Conservation (phyloP, 2,888 invertebrate species). For the Drosophila koepferae region DNA sequence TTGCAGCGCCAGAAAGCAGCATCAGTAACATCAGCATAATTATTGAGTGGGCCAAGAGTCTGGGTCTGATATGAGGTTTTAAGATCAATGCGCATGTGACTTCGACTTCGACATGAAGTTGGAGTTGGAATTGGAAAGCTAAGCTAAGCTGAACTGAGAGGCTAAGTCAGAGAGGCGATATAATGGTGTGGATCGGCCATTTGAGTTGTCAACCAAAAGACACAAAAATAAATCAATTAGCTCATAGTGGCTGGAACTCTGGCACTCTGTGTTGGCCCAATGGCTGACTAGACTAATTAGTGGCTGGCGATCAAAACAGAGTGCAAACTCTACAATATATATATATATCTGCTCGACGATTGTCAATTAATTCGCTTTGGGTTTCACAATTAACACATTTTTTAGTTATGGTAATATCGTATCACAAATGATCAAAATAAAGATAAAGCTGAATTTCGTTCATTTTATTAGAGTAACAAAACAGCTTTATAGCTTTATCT, state of each 20-base stretch:
- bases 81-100: constrained; percentile 56
- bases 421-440: constrained; percentile 46
- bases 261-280: constrained; percentile 55
- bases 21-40: constrained; percentile 49
- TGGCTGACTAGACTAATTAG: constrained; percentile 75
- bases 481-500: constrained; percentile 46
- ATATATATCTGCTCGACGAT: constrained; percentile 42
- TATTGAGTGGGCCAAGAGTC: constrained; percentile 56
- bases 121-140: constrained; percentile 25
- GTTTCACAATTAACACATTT: constrained; percentile 78
- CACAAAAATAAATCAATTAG: constrained; percentile 75
- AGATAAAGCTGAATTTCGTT: constrained; percentile 45
- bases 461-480: constrained; percentile 40
- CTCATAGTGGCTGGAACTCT: constrained; percentile 38
- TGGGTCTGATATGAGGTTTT: constrained; percentile 49
- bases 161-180: constrained; percentile 23
- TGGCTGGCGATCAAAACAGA: constrained; percentile 40
- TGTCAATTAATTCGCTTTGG: constrained; percentile 67
- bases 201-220: constrained; percentile 53
- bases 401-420: constrained; percentile 70
- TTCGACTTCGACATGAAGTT: constrained; percentile 44
- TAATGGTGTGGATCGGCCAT: constrained; percentile 53
- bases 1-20: constrained; percentile 1
- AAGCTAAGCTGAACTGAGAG: constrained; percentile 14
- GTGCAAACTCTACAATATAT: constrained; percentile 13